phyloP scores from a whole-genome alignment of 2,113 vertebrate species.

The Corydoras sp. region DNA sequence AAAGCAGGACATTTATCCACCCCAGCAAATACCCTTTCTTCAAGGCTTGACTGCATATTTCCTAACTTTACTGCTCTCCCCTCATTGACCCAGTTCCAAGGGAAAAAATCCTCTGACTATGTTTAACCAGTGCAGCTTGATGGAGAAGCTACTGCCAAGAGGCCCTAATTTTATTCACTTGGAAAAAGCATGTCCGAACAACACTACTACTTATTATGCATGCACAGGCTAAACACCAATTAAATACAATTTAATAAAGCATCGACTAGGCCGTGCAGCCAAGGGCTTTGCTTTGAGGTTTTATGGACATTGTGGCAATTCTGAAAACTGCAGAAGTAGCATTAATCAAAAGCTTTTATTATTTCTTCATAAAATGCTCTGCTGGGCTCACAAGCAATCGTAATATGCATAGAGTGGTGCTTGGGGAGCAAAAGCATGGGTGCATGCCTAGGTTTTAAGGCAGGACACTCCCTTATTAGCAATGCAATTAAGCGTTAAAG shows the following conservation, averaged over 20 bases:
- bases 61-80: slow-evolving; percentile 23
- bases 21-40: too few relatives aligned
- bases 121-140: slow-evolving; percentile 19
- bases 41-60: slow-evolving; percentile 11
- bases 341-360: slow-evolving; percentile 15
- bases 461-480: slow-evolving; percentile 33
- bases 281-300: slow-evolving; percentile 10
- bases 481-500: slow-evolving; percentile 35
- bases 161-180: slow-evolving; percentile 15
- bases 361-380: background rate
- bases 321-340: slow-evolving; percentile 29
- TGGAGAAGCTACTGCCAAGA: slow-evolving; percentile 6
- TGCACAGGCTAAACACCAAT: background rate
- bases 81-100: slow-evolving; percentile 25
- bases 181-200: slow-evolving; percentile 1
- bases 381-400: background rate
- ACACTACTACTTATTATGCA: background rate
- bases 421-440: background rate
- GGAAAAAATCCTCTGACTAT: slow-evolving; percentile 7
- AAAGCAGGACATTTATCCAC: too few relatives aligned
- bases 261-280: background rate
- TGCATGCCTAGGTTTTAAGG: slow-evolving; percentile 18
- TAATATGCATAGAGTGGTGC: background rate
- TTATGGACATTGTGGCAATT: slow-evolving; percentile 17
- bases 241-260: too few relatives aligned